phyloP scores from a whole-genome alignment of 2,888 invertebrate genomes.

The Brachyopa scutellaris region DNA sequence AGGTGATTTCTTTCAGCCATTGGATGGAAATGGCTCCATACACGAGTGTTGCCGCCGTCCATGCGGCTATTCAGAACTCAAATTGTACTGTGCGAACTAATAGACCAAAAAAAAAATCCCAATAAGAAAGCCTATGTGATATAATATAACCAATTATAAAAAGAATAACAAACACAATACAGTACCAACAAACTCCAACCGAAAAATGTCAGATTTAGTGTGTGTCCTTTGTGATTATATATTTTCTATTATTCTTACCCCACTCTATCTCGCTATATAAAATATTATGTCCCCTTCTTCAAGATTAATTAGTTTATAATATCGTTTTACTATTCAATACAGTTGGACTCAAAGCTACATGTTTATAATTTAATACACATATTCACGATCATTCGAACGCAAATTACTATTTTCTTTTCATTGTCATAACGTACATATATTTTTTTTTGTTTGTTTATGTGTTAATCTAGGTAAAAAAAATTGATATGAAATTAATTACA shows the following conservation, averaged over 20 bases:
- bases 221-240: conserved; percentile 20
- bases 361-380: conserved; percentile 40
- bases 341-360: neutral
- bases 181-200: neutral
- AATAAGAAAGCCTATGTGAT: conserved; percentile 65
- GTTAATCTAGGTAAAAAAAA: conserved; percentile 1
- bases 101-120: conserved; percentile 5
- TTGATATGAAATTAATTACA: conserved; percentile 40
- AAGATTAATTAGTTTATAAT: conserved; percentile 6
- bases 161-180: neutral
- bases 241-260: neutral
- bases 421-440: neutral
- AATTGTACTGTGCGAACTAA: conserved; percentile 77
- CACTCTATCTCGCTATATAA: neutral
- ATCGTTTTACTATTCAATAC: neutral
- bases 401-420: conserved; percentile 8
- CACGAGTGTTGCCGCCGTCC: conserved; percentile 78
- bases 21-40: conserved; percentile 75
- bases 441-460: conserved; percentile 10
- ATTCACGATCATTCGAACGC: conserved; percentile 19
- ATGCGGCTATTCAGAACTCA: conserved; percentile 77
- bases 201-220: neutral
- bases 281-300: neutral
- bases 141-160: conserved; percentile 42
- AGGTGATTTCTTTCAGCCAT: conserved; percentile 74